Percentiles rank a stretch among this genome's conserved stretches.
Evolutionary conservation across 2,113 vertebrate genomes (phyloP).

Genomic region (Amphiprion ocellaris): DNA sequence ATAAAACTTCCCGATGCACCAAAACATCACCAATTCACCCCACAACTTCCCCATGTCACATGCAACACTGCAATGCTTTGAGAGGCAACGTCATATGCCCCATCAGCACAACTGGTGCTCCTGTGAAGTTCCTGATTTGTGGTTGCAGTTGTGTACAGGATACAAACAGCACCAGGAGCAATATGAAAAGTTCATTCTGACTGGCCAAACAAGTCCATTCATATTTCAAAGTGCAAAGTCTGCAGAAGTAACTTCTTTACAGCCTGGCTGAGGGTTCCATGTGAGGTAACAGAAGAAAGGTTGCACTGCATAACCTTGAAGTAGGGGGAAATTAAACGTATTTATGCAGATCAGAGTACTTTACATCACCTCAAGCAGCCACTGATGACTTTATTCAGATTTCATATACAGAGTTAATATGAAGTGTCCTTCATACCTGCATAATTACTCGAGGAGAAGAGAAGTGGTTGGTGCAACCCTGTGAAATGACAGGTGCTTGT

Average conservation of each 20-base stretch:
- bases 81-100: neutral
- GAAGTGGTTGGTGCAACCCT: conserved; percentile 18
- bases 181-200: neutral
- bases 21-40: neutral
- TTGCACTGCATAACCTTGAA: neutral
- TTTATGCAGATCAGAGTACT: neutral
- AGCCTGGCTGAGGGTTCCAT: neutral
- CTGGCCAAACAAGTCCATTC: neutral
- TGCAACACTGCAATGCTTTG: neutral
- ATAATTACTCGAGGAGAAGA: neutral
- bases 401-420: neutral
- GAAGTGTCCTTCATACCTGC: neutral
- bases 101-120: no score
- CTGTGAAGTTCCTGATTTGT: neutral
- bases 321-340: neutral
- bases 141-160: no score
- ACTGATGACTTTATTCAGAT: neutral
- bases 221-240: neutral
- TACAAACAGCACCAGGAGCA: no score
- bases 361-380: conserved; percentile 2
- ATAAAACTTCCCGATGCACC: no score
- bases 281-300: neutral
- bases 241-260: neutral
- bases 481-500: conserved; percentile 25
- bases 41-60: no score